phyloP scores from a whole-genome alignment of 2,888 invertebrate species.

The Coleophora deauratella region DNA sequence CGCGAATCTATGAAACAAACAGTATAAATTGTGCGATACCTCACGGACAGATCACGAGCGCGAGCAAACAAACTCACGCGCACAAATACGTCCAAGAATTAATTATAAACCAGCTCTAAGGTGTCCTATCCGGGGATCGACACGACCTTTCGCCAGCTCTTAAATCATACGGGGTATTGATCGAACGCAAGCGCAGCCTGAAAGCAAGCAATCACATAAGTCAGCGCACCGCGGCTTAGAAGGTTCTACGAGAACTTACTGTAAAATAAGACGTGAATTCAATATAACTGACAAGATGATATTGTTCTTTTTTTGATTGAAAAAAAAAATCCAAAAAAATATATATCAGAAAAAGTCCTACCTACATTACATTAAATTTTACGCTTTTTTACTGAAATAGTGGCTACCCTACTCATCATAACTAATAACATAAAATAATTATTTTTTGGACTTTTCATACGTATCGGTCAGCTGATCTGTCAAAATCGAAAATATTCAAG shows the following conservation, averaged over 20 bases:
- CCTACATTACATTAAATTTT: too few relatives aligned
- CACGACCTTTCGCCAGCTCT: slow-evolving; percentile 56
- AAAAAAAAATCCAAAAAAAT: slow-evolving; percentile 4
- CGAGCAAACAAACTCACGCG: slow-evolving; percentile 2
- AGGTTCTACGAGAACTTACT: too few relatives aligned
- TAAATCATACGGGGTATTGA: slow-evolving; percentile 48
- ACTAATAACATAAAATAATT: too few relatives aligned
- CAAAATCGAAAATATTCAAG: too few relatives aligned
- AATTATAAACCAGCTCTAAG: slow-evolving; percentile 28
- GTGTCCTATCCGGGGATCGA: slow-evolving; percentile 38
- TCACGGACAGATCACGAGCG: slow-evolving; percentile 3
- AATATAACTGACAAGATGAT: too few relatives aligned
- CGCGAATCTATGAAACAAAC: slow-evolving; percentile 12
- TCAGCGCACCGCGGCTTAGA: slow-evolving; percentile 10
- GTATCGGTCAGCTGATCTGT: too few relatives aligned
- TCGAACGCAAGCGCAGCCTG: slow-evolving; percentile 27
- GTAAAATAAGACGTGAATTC: too few relatives aligned
- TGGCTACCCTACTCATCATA: too few relatives aligned
- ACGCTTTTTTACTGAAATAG: too few relatives aligned
- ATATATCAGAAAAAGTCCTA: too few relatives aligned
- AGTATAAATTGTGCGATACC: background rate
- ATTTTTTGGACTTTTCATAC: slow-evolving; percentile 2
- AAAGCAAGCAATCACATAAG: slow-evolving; percentile 25
- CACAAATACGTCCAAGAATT: slow-evolving; percentile 19
- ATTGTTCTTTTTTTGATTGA: too few relatives aligned